Conservation (phyloP, 2,888 invertebrate genomes). For the Scelioninae gen. 2 region DNA sequence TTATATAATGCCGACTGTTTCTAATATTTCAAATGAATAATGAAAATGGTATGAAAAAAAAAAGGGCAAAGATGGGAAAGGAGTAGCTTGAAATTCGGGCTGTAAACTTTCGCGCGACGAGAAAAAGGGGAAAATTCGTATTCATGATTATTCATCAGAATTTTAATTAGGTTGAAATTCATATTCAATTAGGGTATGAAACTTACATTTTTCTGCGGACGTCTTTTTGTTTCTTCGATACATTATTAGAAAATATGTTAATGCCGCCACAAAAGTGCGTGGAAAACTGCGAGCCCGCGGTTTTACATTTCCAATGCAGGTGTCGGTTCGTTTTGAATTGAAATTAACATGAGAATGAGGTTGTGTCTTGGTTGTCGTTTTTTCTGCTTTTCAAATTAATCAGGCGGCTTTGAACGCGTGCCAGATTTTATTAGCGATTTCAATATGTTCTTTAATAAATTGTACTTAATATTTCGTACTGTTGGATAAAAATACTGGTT, state of each 20-base stretch:
- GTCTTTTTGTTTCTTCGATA: slow-evolving; percentile 32
- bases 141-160: slow-evolving; percentile 51
- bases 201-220: slow-evolving; percentile 26
- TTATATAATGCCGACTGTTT: too few relatives aligned
- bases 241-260: slow-evolving; percentile 41
- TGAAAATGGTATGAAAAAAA: too few relatives aligned
- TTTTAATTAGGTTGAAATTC: slow-evolving; percentile 47
- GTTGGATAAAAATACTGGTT: too few relatives aligned
- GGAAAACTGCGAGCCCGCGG: not conserved
- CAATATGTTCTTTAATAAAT: too few relatives aligned
- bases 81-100: slow-evolving; percentile 10
- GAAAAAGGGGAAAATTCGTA: slow-evolving; percentile 28
- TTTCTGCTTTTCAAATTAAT: too few relatives aligned
- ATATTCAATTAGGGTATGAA: slow-evolving; percentile 50
- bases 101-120: slow-evolving; percentile 34
- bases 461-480: too few relatives aligned
- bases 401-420: too few relatives aligned
- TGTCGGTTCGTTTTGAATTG: slow-evolving; percentile 4
- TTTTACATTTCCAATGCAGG: slow-evolving; percentile 26
- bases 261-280: slow-evolving; percentile 4
- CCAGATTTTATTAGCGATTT: too few relatives aligned
- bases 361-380: too few relatives aligned
- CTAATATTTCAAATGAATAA: too few relatives aligned
- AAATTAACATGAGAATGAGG: slow-evolving; percentile 22
- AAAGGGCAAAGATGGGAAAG: not conserved